Evolutionary conservation across 2,888 invertebrate genomes (phyloP), one percentile per base, ranked within the genome.

Genomic region (Eilema sororculum): DNA sequence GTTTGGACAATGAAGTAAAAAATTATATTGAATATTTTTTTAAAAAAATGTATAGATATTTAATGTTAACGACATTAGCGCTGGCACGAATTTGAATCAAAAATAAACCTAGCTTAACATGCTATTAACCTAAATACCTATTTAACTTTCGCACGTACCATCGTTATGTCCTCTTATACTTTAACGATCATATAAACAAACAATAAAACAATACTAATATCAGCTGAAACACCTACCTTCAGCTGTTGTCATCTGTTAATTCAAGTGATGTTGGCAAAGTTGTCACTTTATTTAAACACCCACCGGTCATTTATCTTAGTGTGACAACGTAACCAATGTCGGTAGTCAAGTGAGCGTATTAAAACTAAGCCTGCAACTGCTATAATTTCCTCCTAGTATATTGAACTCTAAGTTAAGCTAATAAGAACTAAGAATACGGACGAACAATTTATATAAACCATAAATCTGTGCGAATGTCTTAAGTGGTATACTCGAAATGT

Each of bases 261-360:
- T 82, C 78, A 79, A 78, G 79, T 80, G 84, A 84, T 86, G 86
- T 82, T 88, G 88, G 90, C 89, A 87, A 91, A 86, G 87, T 89
- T 89, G 90, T 90, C 91, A 89, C 85, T 82, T 87, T 88, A 89
- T 87, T 90, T 88, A 83, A 86, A 85, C 83, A 87, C 86, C 86
- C 86, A 84, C 84, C 81, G 80, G 74, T 81, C 88, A 92, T 94
- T 89, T 92, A 93, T 93, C 92, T 91, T 88, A 78, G 76, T 87
- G 86, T 90, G 93, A 92, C 93, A 92, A 90, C 89, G 81, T 75
- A 84, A 89, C 87, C 88, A 86, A 86, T 90, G 89, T 90, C 85
- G 84, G 85, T 86, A 87, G 87, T 85, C 86, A 89, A 87, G 89
- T 88, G 85, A 87, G 84, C 86, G 88, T 89, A 88, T 90, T 87